Base-by-base conservation (phyloP, 1,140 invertebrate genomes). In the Cephus cinctus region DNA sequence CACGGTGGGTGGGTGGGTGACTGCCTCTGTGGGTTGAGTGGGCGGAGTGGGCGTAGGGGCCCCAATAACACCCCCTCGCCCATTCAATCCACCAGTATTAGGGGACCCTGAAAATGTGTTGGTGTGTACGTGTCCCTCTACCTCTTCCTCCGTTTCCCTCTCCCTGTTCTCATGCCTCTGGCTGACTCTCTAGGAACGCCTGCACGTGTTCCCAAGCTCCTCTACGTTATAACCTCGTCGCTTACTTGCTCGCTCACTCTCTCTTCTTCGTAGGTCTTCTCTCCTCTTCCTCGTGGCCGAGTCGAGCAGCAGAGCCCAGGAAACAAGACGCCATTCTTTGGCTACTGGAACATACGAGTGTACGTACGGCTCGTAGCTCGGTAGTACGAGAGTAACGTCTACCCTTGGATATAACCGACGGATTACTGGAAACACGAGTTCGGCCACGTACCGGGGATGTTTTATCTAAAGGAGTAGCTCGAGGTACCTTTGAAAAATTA, bases 11-110 rank as follows among this genome's bases (percentile, higher is more conserved):
- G 61, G 64, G 58, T 61, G 62, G 60, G 47, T 64, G 67, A 59
- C 45, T n/a, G 54, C 27, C 47, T 56, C 52, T 53, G 54, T 56
- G 56, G 54, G 60, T 56, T 56, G 57, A 51, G 52, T 43, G 49
- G 46, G 56, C 58, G 63, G 62, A 64, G 66, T 71, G 67, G 65
- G 67, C 67, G 65, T 62, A 69, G 69, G 64, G 67, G 67, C 61
- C 58, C 58, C 65, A 61, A 69, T 67, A 65, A 66, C 69, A 69
- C 62, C 73, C 70, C 63, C 67, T 72, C 58, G 57, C 62, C 61
- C 67, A 64, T 63, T 66, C 65, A 63, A 63, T 57, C 62, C 63
- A 60, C 57, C 57, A 57, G 58, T 56, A 65, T 65, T 61, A 69
- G 66, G 63, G 67, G 25, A 27, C 6, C n/a, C 25, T 6, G 25